Evolutionary conservation across 2,888 invertebrate genomes (phyloP), one percentile per base, ranked within the genome.

Genomic region (Aporophyla nigra): DNA sequence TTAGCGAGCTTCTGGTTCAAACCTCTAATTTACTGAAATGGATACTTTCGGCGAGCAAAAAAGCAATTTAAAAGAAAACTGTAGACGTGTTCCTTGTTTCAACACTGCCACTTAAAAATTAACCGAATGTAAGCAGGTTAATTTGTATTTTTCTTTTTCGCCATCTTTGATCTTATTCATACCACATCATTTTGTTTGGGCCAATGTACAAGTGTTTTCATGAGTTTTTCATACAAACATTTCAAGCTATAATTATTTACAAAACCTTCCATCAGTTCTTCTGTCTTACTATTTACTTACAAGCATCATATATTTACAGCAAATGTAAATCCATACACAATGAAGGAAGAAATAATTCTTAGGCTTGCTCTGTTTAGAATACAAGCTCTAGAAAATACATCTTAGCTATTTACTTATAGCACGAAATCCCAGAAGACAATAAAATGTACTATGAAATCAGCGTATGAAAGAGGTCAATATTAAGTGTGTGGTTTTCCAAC

Each of bases 11-110:
- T 83, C 77, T 69, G 76, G 54, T 58, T 43, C 62, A 59, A 74
- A 59, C 74, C 66, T 72, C 86, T 76, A 68, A 82, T 82, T 82
- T 59, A 78, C 65, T 65, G 56, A 79, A 79, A 78, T 78, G 54
- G 27, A 58, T 66, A 74, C 79, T 74, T 83, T 78, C 43, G 24
- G 51, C 14, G 5, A 67, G 27, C 71, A 43, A 73, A 58, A n/a
- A 58, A 24, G 16, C 14, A 33, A 40, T 43, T 69, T 27, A 2
- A 49, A n/a, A 58, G 46, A 27, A 33, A 63, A 66, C 49, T 49
- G 5, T 51, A 21, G 24, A 46, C 21, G 19, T 40, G 51, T 49
- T 81, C n/a, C 33, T 75, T 63, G 46, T 33, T 53, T 24, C 24
- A 4, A 14, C 19, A 27, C 10, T 33, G 19, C 14, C 33, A 58